Base-by-base conservation (phyloP, 2,797 vertebrate species). In the Netta rufina region DNA sequence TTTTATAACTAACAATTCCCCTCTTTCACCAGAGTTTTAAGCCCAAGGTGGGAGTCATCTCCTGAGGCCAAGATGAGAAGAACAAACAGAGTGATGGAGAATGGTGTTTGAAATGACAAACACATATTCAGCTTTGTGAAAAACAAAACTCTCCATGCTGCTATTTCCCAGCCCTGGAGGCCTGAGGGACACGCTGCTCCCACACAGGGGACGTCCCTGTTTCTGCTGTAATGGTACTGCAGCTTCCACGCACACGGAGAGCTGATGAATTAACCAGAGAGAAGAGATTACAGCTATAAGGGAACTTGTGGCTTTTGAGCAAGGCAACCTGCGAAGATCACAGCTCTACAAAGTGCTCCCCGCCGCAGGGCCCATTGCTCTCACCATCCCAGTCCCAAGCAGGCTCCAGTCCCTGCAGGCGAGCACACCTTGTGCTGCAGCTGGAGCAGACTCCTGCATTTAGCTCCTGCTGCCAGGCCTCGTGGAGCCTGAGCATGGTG, bases 201-300 rank as follows among this genome's bases (percentile, higher is more conserved):
- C 1, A 1, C 13, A 36, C 16, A 57, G 36, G 47, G 12, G 24
- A 32, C 2, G 0, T 65, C 32, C 16, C 11, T 65, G 6, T n/a
- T 49, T 60, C 75, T 76, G 45, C 33, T 47, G 13, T 32, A 57
- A 32, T 11, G 8, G 54, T 57, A 32, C 54, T 57, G 54, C 30
- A 57, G 30, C 30, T 32, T 20, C 30, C 54, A 57, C 32, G 18
- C 54, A n/a, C 30, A 19, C 11, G 8, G 30, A 32, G 30, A 32
- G 32, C 51, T 57, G 54, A 21, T 8, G 28, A 32, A 30, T 30
- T 56, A 30, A 32, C 5, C 54, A 56, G 18, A 57, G 54, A 32
- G 54, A 30, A 56, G 30, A 57, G 54, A 57, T 13, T 20, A n/a
- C 19, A 20, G 54, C 49, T 51, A 3, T 13, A 51, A 51, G 49